phyloP scores from a whole-genome alignment of 1,140 invertebrate species.

The Lysiphlebus fabarum region DNA sequence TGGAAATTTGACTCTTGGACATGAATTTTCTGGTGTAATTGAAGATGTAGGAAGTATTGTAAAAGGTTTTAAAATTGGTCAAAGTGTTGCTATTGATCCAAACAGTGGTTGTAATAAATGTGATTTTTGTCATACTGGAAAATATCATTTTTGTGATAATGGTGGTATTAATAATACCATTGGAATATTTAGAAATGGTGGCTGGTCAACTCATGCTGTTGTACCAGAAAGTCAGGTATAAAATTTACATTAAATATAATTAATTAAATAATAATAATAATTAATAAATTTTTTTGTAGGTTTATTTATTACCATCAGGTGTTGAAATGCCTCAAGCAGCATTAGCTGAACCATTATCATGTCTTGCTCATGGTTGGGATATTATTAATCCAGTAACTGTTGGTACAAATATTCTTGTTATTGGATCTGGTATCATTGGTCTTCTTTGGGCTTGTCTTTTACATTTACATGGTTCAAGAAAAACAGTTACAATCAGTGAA shows the following conservation, averaged over 20 bases:
- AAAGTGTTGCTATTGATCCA: slow-evolving; percentile 66
- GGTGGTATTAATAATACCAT: slow-evolving; percentile 64
- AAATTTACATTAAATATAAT: neutral
- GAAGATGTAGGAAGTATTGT: slow-evolving; percentile 59
- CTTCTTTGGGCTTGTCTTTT: slow-evolving; percentile 63
- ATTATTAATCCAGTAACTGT: slow-evolving; percentile 59
- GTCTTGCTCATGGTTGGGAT: slow-evolving; percentile 66
- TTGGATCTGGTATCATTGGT: slow-evolving; percentile 70
- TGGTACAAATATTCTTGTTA: slow-evolving; percentile 62
- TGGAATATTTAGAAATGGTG: slow-evolving; percentile 65
- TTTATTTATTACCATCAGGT: slow-evolving; percentile 40
- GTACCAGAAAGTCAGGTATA: slow-evolving; percentile 61
- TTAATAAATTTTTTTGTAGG: slow-evolving; percentile 29
- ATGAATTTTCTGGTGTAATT: slow-evolving; percentile 68
- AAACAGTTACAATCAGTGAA: slow-evolving; percentile 64
- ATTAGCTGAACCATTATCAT: slow-evolving; percentile 66
- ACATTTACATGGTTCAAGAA: slow-evolving; percentile 65
- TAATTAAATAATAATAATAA: neutral
- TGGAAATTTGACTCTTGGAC: slow-evolving; percentile 60
- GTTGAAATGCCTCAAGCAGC: slow-evolving; percentile 52
- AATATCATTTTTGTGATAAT: slow-evolving; percentile 61
- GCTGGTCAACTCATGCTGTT: slow-evolving; percentile 64
- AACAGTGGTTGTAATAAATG: slow-evolving; percentile 65
- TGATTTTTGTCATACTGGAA: slow-evolving; percentile 58
- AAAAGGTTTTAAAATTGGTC: slow-evolving; percentile 61